Conservation (phyloP, 2,888 invertebrate species). For the Lobophora halterata region DNA sequence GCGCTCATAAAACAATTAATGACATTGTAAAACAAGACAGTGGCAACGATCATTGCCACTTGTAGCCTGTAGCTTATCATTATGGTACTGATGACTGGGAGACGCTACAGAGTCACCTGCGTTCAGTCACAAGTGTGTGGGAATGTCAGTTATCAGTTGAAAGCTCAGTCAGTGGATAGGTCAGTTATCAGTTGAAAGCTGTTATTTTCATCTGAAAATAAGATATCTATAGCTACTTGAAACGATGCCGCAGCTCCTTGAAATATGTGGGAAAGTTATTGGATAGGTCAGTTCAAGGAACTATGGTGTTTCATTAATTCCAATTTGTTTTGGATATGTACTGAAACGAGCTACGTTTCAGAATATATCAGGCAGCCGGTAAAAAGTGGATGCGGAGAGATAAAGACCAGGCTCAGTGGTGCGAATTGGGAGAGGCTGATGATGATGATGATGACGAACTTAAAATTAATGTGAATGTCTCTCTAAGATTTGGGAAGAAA, state of each 20-base stretch:
- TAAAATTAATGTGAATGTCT: no score
- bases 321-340: constrained; percentile 5
- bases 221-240: no score
- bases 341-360: constrained; percentile 2
- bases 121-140: constrained; percentile 23
- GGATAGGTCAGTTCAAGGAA: constrained; percentile 27
- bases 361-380: constrained; percentile 2
- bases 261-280: constrained; percentile 26
- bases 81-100: constrained; percentile 22
- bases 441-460: no score
- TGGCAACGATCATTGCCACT: constrained; percentile 51
- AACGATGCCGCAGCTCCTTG: no score
- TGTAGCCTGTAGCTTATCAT: constrained; percentile 47
- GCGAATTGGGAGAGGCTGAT: no score
- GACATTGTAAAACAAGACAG: constrained; percentile 61
- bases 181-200: no score
- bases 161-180: constrained; percentile 4
- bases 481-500: no score
- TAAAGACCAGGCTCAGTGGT: no score
- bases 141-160: no score
- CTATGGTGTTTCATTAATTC: no score
- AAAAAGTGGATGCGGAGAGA: no score
- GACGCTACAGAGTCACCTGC: constrained; percentile 32
- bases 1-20: constrained; percentile 70
- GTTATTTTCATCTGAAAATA: no score